phyloP scores from a whole-genome alignment of 1,140 invertebrate species.

The Paramacrobiotus metropolitanus region DNA sequence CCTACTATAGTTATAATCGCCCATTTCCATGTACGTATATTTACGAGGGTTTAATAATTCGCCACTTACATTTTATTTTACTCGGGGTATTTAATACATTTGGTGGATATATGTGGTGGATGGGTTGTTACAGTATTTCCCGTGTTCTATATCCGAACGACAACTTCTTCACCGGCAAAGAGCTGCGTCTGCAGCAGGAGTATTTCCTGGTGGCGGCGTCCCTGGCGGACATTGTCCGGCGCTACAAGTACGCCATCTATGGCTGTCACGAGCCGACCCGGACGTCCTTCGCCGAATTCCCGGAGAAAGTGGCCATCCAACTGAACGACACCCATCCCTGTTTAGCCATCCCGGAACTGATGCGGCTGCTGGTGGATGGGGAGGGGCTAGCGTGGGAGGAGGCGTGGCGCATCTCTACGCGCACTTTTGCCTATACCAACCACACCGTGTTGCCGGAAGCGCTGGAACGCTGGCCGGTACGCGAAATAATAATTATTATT shows the following conservation, averaged over 20 bases:
- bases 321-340: slow-evolving; percentile 98
- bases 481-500: no score
- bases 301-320: slow-evolving; percentile 93
- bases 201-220: slow-evolving; percentile 98
- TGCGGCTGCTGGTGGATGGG: slow-evolving; percentile 79
- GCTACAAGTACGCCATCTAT: slow-evolving; percentile 86
- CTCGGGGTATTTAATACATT: no score
- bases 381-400: slow-evolving; percentile 71
- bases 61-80: no score
- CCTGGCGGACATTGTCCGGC: slow-evolving; percentile 68
- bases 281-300: slow-evolving; percentile 64
- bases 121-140: not conserved
- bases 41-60: no score
- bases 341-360: slow-evolving; percentile 86
- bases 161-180: slow-evolving; percentile 94
- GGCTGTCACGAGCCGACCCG: slow-evolving; percentile 55
- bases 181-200: slow-evolving; percentile 89
- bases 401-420: slow-evolving; percentile 74
- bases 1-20: no score
- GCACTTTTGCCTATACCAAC: slow-evolving; percentile 90
- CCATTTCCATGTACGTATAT: no score
- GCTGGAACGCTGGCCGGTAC: slow-evolving; percentile 86
- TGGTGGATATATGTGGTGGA: no score
- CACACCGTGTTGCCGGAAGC: slow-evolving; percentile 96
- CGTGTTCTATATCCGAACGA: slow-evolving; percentile 84